Percentiles rank a stretch among this genome's conserved stretches.
Conservation (phyloP, 2,113 vertebrate species). For the Okapia johnstoni region DNA sequence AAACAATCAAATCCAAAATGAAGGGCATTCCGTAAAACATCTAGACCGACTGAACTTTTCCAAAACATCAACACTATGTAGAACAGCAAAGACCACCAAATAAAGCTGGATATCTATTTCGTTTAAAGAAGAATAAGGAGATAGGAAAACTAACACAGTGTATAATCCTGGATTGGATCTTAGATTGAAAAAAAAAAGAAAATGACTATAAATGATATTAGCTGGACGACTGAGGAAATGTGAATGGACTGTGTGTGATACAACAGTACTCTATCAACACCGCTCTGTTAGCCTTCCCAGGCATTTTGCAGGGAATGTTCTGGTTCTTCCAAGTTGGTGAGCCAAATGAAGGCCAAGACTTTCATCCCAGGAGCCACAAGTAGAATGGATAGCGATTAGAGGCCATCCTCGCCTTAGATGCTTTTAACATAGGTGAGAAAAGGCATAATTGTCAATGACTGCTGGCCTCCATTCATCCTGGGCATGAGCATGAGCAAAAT, state of each 20-base stretch:
- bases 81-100: neutral
- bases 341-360: neutral
- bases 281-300: neutral
- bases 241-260: neutral
- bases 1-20: neutral
- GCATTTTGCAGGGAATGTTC: neutral
- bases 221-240: neutral
- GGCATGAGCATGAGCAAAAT: neutral
- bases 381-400: neutral
- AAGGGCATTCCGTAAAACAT: neutral
- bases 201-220: neutral
- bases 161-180: neutral
- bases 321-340: fast-evolving
- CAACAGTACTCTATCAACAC: neutral
- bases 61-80: neutral
- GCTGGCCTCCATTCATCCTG: neutral
- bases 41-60: neutral
- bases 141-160: neutral
- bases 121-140: neutral
- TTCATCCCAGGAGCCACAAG: neutral
- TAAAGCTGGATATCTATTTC: neutral
- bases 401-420: neutral
- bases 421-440: neutral
- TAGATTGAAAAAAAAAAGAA: neutral
- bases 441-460: neutral